Evolutionary conservation across 2,113 vertebrate genomes (phyloP).

Genomic region (Neolamprologus sp.): DNA sequence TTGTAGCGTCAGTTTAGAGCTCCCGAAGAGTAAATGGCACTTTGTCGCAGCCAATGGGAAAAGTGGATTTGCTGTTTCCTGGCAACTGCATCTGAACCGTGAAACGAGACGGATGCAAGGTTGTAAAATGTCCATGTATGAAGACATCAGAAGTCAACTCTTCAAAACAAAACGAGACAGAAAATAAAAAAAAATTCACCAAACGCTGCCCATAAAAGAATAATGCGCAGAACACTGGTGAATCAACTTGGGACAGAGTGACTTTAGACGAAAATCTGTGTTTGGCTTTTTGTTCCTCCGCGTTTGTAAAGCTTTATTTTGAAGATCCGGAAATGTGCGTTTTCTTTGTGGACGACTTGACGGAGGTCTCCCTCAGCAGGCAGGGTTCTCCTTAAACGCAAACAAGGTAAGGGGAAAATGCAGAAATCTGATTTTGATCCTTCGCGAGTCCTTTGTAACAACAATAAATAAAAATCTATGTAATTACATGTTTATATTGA

Average conservation of each 20-base stretch:
- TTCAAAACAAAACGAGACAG: background rate
- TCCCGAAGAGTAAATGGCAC: background rate
- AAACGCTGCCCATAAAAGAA: background rate
- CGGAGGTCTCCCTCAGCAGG: background rate
- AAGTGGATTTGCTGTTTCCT: slow-evolving; percentile 1
- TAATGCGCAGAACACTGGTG: background rate
- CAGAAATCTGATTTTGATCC: background rate
- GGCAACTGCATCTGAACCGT: slow-evolving; percentile 45
- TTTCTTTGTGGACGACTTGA: background rate
- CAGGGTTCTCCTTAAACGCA: background rate
- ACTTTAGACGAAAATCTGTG: background rate
- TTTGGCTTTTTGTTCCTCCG: background rate
- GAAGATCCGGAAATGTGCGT: background rate
- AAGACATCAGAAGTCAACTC: background rate
- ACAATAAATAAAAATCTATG: background rate
- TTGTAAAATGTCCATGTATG: background rate
- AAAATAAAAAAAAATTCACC: too few relatives aligned
- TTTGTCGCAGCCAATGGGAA: background rate
- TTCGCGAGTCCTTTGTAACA: background rate
- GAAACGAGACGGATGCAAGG: background rate
- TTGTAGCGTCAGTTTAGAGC: background rate
- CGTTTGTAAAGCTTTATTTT: slow-evolving; percentile 10
- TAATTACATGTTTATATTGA: background rate
- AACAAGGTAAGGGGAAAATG: slow-evolving; percentile 32
- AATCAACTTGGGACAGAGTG: background rate